These are phyloP conservation scores for Channa argus DNA, from an alignment of 2,113 vertebrate genomes.

Conservation along the genomic window DNA sequence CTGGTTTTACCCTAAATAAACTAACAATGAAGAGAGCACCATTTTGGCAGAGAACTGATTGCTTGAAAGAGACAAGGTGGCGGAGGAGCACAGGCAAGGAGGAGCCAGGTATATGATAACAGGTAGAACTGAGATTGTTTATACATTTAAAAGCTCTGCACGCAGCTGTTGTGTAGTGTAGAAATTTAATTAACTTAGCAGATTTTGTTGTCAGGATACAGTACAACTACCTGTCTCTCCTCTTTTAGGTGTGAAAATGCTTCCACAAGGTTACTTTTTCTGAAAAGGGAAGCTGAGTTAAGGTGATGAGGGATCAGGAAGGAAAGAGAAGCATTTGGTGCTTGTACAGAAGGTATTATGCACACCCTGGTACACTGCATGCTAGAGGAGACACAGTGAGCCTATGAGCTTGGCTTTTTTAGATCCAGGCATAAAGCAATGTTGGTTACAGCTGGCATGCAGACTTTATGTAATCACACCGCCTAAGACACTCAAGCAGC, in stretches of 20 bases:
- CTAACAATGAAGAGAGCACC: constrained; percentile 45
- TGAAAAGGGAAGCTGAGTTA: constrained; percentile 36
- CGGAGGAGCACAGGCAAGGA: constrained; percentile 31
- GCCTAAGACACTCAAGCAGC: constrained; percentile 47
- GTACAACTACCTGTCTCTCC: not conserved
- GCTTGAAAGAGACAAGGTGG: constrained; percentile 34
- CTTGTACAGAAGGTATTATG: constrained; percentile 70
- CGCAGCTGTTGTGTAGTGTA: too few relatives aligned
- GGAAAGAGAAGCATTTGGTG: constrained; percentile 48
- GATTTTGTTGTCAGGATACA: not conserved
- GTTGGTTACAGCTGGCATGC: constrained; percentile 66
- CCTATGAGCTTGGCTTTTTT: constrained; percentile 73
- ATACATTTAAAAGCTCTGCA: too few relatives aligned
- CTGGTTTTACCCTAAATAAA: constrained; percentile 67
- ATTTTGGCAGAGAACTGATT: constrained; percentile 43
- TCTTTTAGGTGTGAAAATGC: constrained; percentile 5
- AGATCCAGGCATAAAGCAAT: constrained; percentile 68
- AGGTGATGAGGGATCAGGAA: constrained; percentile 50
- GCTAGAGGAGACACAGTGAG: constrained; percentile 72
- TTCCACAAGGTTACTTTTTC: constrained; percentile 40
- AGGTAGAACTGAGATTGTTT: not conserved
- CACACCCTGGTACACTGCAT: constrained; percentile 69
- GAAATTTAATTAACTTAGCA: not conserved
- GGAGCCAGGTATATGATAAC: not conserved
- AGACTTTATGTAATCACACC: constrained; percentile 68